A percentile compares a stretch with the other conserved stretches of the same genome.
These are phyloP conservation scores for Lasiurus borealis DNA, from an alignment of 2,113 vertebrate genomes.

Conservation along the genomic window DNA sequence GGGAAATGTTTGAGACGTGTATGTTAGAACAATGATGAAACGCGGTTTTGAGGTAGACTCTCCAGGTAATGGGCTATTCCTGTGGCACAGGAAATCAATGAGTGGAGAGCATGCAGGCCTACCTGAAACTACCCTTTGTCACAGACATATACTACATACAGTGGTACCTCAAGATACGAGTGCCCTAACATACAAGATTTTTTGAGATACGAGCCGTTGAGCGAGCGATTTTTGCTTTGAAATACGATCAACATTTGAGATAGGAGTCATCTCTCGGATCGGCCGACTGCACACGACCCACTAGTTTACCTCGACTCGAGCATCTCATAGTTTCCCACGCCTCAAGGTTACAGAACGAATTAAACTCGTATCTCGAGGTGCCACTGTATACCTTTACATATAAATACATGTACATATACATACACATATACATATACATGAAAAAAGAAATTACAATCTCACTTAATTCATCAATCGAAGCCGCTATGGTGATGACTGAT, in stretches of 20 bases:
- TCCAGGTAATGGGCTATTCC: background rate
- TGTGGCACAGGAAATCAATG: background rate
- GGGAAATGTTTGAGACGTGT: background rate
- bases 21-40: background rate
- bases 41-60: background rate
- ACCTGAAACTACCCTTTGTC: background rate
- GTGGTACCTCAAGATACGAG: too few species aligned
- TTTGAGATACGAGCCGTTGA: too few species aligned
- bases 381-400: too few species aligned
- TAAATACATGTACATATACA: background rate
- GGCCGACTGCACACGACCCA: too few species aligned
- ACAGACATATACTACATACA: background rate
- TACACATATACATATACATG: background rate
- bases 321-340: too few species aligned
- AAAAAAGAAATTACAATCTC: slow-evolving; percentile 43
- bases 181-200: too few species aligned
- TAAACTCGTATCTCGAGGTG: too few species aligned
- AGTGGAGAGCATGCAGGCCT: background rate
- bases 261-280: too few species aligned
- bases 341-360: too few species aligned
- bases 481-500: slow-evolving; percentile 88
- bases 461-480: slow-evolving; percentile 81
- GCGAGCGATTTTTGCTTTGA: too few species aligned
- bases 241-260: too few species aligned
- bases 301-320: too few species aligned